These are phyloP conservation scores for Actinernus sp. DNA, from an alignment of 92 coral and sea anemone genomes.

Conservation along the genomic window DNA sequence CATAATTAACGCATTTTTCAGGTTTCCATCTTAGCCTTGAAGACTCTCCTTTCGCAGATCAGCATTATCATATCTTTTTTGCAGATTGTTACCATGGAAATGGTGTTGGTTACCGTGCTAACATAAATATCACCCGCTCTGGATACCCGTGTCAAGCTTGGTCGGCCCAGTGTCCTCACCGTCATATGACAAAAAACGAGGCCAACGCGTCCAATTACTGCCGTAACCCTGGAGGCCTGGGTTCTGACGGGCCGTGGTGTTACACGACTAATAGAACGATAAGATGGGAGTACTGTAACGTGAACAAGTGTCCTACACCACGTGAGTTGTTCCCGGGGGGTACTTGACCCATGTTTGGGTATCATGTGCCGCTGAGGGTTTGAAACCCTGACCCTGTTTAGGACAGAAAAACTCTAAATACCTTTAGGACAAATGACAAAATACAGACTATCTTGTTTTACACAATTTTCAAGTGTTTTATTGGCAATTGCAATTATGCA, in stretches of 20 bases:
- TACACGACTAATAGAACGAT: constrained; percentile 33
- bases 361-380: no score
- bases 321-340: constrained; percentile 24
- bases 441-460: no score
- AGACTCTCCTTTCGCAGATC: no score
- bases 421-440: no score
- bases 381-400: no score
- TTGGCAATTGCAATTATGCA: no score
- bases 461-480: no score
- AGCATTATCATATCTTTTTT: no score
- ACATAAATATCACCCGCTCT: constrained; percentile 50
- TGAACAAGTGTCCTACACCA: constrained; percentile 29
- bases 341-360: no score
- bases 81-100: constrained; percentile 50
- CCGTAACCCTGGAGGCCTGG: constrained; percentile 58
- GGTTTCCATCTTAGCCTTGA: no score
- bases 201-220: constrained; percentile 47
- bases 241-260: constrained; percentile 69
- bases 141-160: constrained; percentile 62
- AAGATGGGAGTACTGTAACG: constrained; percentile 70
- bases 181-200: constrained; percentile 19
- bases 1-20: no score
- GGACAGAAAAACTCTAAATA: no score
- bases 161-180: constrained; percentile 74
- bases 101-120: constrained; percentile 50